Evolutionary conservation across 2,797 vertebrate species (phyloP), one percentile per base, ranked within the genome.

Genomic region (Clarias platycephalus): DNA sequence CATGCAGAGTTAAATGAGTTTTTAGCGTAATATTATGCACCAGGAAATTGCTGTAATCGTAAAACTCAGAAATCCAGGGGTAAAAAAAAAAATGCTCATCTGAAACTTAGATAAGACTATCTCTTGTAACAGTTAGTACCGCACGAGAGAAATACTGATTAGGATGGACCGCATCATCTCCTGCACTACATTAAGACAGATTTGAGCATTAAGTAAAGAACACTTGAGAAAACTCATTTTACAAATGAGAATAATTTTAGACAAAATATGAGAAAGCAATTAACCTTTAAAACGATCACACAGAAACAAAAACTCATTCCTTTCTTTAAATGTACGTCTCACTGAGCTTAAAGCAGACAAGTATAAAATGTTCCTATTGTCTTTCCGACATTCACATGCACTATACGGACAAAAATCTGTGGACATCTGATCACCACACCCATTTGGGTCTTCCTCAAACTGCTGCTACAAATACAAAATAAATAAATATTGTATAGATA

Each of bases 211-310:
- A 62, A 64, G 18, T 77, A 12, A 60, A 60, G 60, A 60, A 37
- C 12, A 77, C 75, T 37, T 60, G 55, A 70, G 64, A 26, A 76
- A 62, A 78, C 58, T 20, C 10, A 16, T 79, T 67, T 79, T 40
- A 77, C 34, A 60, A 26, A 28, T 60, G 18, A 78, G n/a, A 60
- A 74, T 28, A 66, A 80, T 60, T 72, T 72, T 55, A 12, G 16
- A 44, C 62, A 78, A 66, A 44, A 70, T 62, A 53, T 28, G 49
- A 81, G 72, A 82, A 85, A 75, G 58, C 62, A 85, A 76, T 85
- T 49, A 76, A 77, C 64, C 63, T 77, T 40, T 77, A 78, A 49
- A 40, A 64, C 78, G 37, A 82, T 78, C 53, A 78, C 24, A 80
- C 12, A 15, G 4, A 40, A 31, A 68, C 63, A 66, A 66, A 40